A percentile compares a stretch with the other conserved stretches of the same genome.
Evolutionary conservation across 2,797 vertebrate species (phyloP).

Genomic region (Hemitrygon akajei): DNA sequence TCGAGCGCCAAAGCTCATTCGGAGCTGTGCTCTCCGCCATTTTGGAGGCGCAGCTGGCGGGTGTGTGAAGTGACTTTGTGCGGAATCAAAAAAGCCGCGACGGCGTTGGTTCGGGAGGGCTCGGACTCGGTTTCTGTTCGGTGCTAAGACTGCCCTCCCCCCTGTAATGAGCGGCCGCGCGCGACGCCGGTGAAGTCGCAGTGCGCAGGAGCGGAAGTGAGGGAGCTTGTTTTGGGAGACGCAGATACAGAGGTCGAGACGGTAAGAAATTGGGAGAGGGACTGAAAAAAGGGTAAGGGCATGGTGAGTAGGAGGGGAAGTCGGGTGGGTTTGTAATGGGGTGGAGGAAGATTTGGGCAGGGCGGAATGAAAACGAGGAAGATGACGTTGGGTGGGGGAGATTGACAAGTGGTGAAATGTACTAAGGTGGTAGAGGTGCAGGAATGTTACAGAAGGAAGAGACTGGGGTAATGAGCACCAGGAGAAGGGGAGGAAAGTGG

Average conservation of each 20-base stretch:
- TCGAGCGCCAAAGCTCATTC: background rate
- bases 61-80: background rate
- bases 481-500: too few species aligned
- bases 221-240: constrained; percentile 27
- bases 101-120: too few species aligned
- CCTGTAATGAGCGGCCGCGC: background rate
- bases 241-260: background rate
- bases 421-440: background rate
- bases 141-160: background rate
- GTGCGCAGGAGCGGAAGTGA: constrained; percentile 17
- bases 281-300: too few species aligned
- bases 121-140: background rate
- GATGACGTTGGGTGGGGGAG: background rate
- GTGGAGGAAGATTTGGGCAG: too few species aligned
- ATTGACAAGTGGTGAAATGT: background rate
- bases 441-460: background rate
- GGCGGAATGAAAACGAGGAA: background rate
- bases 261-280: background rate
- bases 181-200: too few species aligned
- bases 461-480: background rate
- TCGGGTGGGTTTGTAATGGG: background rate
- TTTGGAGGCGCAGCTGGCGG: background rate
- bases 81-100: background rate
- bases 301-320: background rate
- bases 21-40: background rate